Percentiles rank a stretch among this genome's conserved stretches.
These are phyloP conservation scores for Carcina quercana DNA, from an alignment of 2,888 invertebrate genomes.

Conservation along the genomic window DNA sequence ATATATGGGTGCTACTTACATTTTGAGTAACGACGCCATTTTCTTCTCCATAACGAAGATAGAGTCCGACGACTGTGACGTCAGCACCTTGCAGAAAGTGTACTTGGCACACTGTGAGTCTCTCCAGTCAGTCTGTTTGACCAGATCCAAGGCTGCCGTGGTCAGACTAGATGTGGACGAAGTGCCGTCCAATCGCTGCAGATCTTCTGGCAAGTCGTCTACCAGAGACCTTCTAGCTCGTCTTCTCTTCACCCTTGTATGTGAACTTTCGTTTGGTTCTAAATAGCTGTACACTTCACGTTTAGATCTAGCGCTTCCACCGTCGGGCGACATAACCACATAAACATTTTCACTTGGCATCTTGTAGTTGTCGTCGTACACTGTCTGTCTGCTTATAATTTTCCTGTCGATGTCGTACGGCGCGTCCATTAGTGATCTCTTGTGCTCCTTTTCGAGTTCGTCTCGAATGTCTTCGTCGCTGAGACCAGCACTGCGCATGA, in stretches of 20 bases:
- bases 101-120: constrained; percentile 86
- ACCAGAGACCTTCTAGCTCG: constrained; percentile 45
- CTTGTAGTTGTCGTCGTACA: constrained; percentile 67
- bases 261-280: constrained; percentile 32
- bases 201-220: constrained; percentile 56
- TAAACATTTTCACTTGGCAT: constrained; percentile 72
- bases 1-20: constrained; percentile 81
- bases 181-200: constrained; percentile 47
- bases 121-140: constrained; percentile 78
- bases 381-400: constrained; percentile 53
- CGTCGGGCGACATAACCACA: constrained; percentile 66
- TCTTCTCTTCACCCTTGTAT: constrained; percentile 37
- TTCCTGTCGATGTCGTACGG: constrained; percentile 60
- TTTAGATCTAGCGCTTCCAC: constrained; percentile 39
- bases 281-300: constrained; percentile 41
- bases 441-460: constrained; percentile 70
- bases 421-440: constrained; percentile 59
- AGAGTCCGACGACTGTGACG: constrained; percentile 80
- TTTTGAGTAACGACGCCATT: constrained; percentile 81
- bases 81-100: constrained; percentile 84
- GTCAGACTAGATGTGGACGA: constrained; percentile 42
- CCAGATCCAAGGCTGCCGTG: constrained; percentile 59
- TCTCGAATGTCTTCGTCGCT: constrained; percentile 53
- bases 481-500: constrained; percentile 71
- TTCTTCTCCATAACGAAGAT: constrained; percentile 86